Base-by-base conservation (phyloP, 2,888 invertebrate species). In the Trichogramma dendrolimi region DNA sequence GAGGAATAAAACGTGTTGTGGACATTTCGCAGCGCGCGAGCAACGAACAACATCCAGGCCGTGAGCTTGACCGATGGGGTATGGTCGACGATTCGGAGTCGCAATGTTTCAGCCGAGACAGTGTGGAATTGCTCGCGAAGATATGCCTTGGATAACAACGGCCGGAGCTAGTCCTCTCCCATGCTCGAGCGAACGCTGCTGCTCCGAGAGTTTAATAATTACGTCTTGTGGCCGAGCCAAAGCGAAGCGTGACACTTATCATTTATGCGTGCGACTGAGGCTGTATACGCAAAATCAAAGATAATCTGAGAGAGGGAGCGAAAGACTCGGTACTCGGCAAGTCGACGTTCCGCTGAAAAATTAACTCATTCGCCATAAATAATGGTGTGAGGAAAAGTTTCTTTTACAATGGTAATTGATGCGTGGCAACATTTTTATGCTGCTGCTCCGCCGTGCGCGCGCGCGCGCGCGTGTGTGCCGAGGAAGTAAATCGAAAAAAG, bases 51-150 rank as follows among this genome's bases (percentile, higher is more conserved):
- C 27, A 27, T 27, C 27, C 27, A 27, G 27, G 48, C 38, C n/a
- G 38, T 49, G 60, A 58, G 41, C 27, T 63, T 72, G 71, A 70
- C 70, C 71, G 68, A 73, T 72, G 67, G 66, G 64, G 60, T 62
- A 62, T 67, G 69, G 69, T 63, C 68, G 66, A 68, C 67, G 63
- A 73, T 70, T 68, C 67, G 59, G 67, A 69, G 68, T 70, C 68
- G 69, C 69, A 69, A 70, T 73, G 71, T 70, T 72, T 73, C 70
- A 69, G 46, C 14, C 46, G 5, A 8, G 40, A 5, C 27, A 27
- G 27, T 27, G 50, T 38, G 42, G 50, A 43, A 27, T 49, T 10
- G 42, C 42, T 6, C 27, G 43, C 42, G 43, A 43, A 43, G 54
- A 43, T 43, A 54, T 42, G 11, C 10, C 7, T 39, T 14, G 53